These are phyloP conservation scores for Leptinotarsa haldemani DNA, from an alignment of 2,888 invertebrate species.

Conservation along the genomic window DNA sequence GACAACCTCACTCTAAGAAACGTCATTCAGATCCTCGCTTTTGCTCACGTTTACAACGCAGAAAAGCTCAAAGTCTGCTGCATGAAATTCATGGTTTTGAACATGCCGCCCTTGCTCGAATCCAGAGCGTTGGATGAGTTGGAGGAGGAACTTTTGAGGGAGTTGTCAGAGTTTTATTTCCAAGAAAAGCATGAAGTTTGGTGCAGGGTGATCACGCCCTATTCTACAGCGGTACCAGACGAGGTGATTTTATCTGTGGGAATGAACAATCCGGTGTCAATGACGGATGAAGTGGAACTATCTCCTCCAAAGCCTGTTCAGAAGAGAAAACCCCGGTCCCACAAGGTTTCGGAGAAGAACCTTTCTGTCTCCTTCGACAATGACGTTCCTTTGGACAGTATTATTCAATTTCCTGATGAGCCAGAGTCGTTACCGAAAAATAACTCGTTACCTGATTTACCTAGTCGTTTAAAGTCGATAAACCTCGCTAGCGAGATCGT, in stretches of 20 bases:
- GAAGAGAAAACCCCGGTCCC: constrained; percentile 47
- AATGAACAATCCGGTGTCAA: constrained; percentile 65
- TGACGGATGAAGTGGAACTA: constrained; percentile 65
- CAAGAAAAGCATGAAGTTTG: constrained; percentile 72
- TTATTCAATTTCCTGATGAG: constrained; percentile 50
- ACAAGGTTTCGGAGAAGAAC: constrained; percentile 41
- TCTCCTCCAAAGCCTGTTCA: constrained; percentile 42
- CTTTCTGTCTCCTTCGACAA: constrained; percentile 27
- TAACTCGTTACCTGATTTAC: constrained; percentile 22
- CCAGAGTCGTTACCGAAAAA: constrained; percentile 31
- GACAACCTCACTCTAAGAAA: constrained; percentile 79
- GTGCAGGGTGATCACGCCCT: constrained; percentile 77
- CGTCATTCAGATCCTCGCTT: constrained; percentile 80
- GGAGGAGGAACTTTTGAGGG: constrained; percentile 72
- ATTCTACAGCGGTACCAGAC: constrained; percentile 73
- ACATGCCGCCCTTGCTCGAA: constrained; percentile 79
- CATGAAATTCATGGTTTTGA: constrained; percentile 82
- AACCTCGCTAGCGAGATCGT: constrained; percentile 53
- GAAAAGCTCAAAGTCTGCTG: constrained; percentile 76
- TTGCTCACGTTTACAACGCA: constrained; percentile 83
- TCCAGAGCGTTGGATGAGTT: constrained; percentile 74
- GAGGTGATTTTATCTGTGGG: constrained; percentile 68
- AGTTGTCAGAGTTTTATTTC: constrained; percentile 77
- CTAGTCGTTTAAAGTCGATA: constrained; percentile 56
- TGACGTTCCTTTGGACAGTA: constrained; percentile 34